These are phyloP conservation scores for Chaetodon trifascialis DNA, from an alignment of 2,113 vertebrate species.

Conservation along the genomic window DNA sequence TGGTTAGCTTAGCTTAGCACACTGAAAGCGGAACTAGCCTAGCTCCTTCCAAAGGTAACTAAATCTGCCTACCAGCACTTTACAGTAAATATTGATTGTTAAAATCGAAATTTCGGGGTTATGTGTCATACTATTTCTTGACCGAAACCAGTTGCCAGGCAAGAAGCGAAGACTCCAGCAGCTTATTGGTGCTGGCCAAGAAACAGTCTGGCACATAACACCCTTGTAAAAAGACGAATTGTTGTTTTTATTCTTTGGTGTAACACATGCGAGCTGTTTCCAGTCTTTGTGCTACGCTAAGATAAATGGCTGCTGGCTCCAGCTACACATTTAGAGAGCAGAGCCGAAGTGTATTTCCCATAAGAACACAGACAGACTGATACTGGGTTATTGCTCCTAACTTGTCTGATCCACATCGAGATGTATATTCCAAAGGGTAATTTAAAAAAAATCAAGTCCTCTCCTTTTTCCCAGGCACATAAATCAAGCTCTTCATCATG, in stretches of 20 bases:
- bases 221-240: too few species aligned
- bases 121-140: too few species aligned
- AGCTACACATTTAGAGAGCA: neutral
- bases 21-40: neutral
- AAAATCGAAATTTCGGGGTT: neutral
- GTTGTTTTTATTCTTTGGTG: neutral
- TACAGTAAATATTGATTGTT: neutral
- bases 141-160: too few species aligned
- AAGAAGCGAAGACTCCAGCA: too few species aligned
- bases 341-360: neutral
- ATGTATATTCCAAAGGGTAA: slow-evolving; percentile 24
- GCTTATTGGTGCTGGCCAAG: too few species aligned
- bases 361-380: neutral
- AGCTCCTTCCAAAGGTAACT: too few species aligned
- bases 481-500: slow-evolving; percentile 36
- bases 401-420: neutral
- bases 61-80: neutral
- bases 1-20: neutral
- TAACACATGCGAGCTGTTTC: neutral
- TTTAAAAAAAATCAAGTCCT: slow-evolving; percentile 8
- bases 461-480: slow-evolving; percentile 20
- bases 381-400: neutral
- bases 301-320: neutral
- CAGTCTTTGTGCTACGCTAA: neutral
- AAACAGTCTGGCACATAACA: too few species aligned